Percentiles rank a stretch among this genome's conserved stretches.
These are phyloP conservation scores for Parazoanthus swiftii DNA, from an alignment of 92 coral and sea anemone species.

Conservation along the genomic window DNA sequence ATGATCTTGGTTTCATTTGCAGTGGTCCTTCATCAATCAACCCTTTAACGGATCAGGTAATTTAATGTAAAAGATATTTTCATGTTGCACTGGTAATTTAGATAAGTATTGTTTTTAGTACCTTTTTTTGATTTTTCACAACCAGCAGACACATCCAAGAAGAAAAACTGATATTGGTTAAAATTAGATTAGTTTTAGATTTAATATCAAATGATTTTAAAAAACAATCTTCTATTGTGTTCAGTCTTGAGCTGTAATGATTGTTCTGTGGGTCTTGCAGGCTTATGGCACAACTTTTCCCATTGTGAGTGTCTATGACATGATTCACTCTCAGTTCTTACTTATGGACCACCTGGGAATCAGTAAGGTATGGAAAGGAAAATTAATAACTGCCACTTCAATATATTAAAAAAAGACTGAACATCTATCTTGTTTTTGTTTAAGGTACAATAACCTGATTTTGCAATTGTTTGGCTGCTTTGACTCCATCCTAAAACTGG, in stretches of 20 bases:
- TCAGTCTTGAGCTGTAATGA: background rate
- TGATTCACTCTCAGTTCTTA: constrained; percentile 79
- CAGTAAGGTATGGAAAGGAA: constrained; percentile 55
- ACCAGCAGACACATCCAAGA: too few species aligned
- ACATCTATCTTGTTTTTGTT: background rate
- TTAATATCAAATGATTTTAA: too few species aligned
- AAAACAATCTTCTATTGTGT: background rate
- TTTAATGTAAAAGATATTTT: background rate
- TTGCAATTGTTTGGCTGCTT: background rate
- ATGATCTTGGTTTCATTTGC: constrained; percentile 4
- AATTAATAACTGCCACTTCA: background rate
- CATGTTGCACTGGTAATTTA: background rate
- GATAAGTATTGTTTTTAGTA: too few species aligned
- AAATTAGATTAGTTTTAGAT: too few species aligned
- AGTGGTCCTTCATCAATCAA: constrained; percentile 96
- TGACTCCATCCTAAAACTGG: background rate
- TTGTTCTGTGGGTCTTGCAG: constrained; percentile 46
- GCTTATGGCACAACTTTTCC: constrained; percentile 96
- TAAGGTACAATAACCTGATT: background rate
- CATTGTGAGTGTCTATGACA: constrained; percentile 88
- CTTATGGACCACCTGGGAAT: constrained; percentile 88
- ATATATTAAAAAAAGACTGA: background rate
- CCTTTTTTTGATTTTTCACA: too few species aligned
- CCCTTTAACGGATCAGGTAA: constrained; percentile 88
- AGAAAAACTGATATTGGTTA: too few species aligned